phyloP scores from a whole-genome alignment of 1,140 invertebrate genomes.

The Drosophila grimshawi region DNA sequence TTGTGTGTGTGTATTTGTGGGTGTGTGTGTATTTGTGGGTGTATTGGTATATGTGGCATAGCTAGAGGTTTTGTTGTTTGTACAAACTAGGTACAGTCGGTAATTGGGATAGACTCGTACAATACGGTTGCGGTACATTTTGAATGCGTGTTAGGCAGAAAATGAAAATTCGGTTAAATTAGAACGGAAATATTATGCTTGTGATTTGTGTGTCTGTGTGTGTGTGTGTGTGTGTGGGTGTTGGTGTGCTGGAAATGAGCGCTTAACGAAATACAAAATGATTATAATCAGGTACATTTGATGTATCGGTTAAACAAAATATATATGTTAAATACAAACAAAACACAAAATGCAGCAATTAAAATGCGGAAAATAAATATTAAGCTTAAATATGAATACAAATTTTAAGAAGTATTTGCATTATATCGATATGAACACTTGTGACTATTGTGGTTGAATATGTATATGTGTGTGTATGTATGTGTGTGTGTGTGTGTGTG shows the following conservation, averaged over 20 bases:
- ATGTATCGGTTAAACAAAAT: constrained; percentile 74
- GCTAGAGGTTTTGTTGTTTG: constrained; percentile 58
- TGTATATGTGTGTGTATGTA: constrained; percentile 28
- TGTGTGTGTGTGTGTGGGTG: constrained; percentile 32
- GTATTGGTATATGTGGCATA: constrained; percentile 42
- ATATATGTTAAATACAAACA: constrained; percentile 34
- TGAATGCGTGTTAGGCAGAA: constrained; percentile 29
- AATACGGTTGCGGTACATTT: constrained; percentile 50
- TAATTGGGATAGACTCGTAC: constrained; percentile 54
- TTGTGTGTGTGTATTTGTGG: constrained; percentile 9
- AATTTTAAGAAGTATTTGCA: constrained; percentile 45
- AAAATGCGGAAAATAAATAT: constrained; percentile 63
- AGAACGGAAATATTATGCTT: constrained; percentile 34
- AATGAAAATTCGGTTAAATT: constrained; percentile 39
- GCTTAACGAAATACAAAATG: constrained; percentile 76
- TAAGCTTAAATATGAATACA: constrained; percentile 45
- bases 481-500: constrained; percentile 31
- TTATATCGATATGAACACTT: constrained; percentile 75
- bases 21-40: constrained; percentile 10
- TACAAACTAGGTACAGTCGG: constrained; percentile 70
- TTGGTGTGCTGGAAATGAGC: constrained; percentile 38
- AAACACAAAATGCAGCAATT: constrained; percentile 75
- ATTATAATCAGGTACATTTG: constrained; percentile 83
- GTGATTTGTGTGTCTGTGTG: constrained; percentile 34
- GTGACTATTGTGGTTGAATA: constrained; percentile 73